phyloP scores from a whole-genome alignment of 2,888 invertebrate species.

The Phaedon cochleariae region DNA sequence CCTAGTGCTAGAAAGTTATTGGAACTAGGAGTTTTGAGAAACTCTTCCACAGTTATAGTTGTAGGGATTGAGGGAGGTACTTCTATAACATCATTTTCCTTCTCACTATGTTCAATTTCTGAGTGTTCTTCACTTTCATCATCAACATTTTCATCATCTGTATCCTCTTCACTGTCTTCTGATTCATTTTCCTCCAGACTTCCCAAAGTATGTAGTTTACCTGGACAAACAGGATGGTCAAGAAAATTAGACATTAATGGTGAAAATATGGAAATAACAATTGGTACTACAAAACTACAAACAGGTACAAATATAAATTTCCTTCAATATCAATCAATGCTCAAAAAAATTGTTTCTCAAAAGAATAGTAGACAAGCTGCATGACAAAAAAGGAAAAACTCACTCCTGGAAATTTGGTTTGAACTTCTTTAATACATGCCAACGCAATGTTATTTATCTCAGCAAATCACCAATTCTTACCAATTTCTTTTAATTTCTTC shows the following conservation, averaged over 20 bases:
- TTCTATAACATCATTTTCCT: slow-evolving; percentile 52
- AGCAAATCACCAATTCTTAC: slow-evolving; percentile 50
- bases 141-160: slow-evolving; percentile 58
- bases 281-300: no score
- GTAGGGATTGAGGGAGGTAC: slow-evolving; percentile 28
- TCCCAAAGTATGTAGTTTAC: slow-evolving; percentile 65
- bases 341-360: no score
- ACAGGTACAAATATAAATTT: no score
- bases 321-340: no score
- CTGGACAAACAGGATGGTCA: slow-evolving; percentile 37
- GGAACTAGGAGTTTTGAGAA: slow-evolving; percentile 62
- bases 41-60: slow-evolving; percentile 60
- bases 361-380: no score
- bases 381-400: no score
- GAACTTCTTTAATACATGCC: no score
- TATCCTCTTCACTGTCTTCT: slow-evolving; percentile 68
- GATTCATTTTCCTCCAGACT: slow-evolving; percentile 70
- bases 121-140: slow-evolving; percentile 65
- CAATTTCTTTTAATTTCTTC: slow-evolving; percentile 60
- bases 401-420: no score
- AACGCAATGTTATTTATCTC: no score
- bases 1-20: slow-evolving; percentile 64
- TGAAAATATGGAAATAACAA: no score
- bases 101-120: slow-evolving; percentile 47
- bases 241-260: no score